phyloP scores from a whole-genome alignment of 1,140 invertebrate species.

The Pseudomyrmex sp. region DNA sequence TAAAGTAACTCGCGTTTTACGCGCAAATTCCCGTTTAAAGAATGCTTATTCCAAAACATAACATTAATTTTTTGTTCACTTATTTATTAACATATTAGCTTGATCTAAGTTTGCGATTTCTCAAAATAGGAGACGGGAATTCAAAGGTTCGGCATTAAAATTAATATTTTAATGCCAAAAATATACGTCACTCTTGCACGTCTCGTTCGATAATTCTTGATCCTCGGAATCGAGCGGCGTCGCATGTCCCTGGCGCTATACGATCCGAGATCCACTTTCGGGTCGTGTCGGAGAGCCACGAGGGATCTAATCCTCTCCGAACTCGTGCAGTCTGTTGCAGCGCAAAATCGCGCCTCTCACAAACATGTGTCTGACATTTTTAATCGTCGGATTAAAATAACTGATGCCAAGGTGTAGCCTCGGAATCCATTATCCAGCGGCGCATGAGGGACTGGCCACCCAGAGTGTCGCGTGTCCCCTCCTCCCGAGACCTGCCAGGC shows the following conservation, averaged over 20 bases:
- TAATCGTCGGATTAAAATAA: constrained; percentile 84
- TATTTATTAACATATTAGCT: not conserved
- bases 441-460: constrained; percentile 80
- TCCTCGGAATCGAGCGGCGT: constrained; percentile 46
- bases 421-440: constrained; percentile 80
- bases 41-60: not conserved
- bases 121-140: not conserved
- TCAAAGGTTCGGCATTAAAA: constrained; percentile 11
- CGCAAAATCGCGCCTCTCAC: constrained; percentile 77
- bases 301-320: constrained; percentile 70
- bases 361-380: constrained; percentile 85
- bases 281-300: constrained; percentile 71
- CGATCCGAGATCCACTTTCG: constrained; percentile 47
- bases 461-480: constrained; percentile 81
- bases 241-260: constrained; percentile 60
- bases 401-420: constrained; percentile 81
- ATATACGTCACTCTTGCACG: not conserved
- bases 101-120: not conserved
- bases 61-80: not conserved
- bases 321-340: constrained; percentile 61
- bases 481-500: constrained; percentile 66
- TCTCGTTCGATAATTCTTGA: constrained; percentile 4
- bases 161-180: constrained; percentile 7
- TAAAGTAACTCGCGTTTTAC: not conserved
- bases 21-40: too few relatives aligned